A percentile compares a stretch with the other conserved stretches of the same genome.
Conservation (phyloP, 2,888 invertebrate genomes). For the Ormyrus rosae region DNA sequence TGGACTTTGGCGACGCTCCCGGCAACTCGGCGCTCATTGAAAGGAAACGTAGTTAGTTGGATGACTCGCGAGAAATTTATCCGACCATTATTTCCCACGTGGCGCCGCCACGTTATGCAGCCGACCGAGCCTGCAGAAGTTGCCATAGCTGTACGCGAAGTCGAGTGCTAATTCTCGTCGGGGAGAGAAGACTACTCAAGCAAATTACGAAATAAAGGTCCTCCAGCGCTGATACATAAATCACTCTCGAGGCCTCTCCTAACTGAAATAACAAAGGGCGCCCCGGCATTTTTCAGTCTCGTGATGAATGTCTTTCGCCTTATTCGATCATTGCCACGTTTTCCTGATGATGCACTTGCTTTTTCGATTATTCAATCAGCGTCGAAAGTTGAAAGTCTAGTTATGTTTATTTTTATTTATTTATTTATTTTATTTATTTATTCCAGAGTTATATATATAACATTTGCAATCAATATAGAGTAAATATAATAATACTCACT, state of each 20-base stretch:
- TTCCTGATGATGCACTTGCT: too few relatives aligned
- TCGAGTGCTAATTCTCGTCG: constrained; percentile 36
- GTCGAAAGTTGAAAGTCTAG: too few relatives aligned
- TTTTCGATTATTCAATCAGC: too few relatives aligned
- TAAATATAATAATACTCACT: too few relatives aligned
- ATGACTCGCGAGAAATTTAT: constrained; percentile 49
- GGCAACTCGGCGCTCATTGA: constrained; percentile 36
- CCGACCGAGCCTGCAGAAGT: constrained; percentile 35
- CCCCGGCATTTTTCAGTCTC: too few relatives aligned
- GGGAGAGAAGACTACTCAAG: constrained; percentile 31
- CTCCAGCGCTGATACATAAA: constrained; percentile 12
- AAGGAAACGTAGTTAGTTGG: constrained; percentile 44
- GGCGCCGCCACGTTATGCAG: constrained; percentile 29
- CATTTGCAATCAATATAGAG: too few relatives aligned
- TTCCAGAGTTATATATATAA: too few relatives aligned
- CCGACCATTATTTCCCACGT: constrained; percentile 54
- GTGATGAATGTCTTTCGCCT: too few relatives aligned
- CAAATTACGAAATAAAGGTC: constrained; percentile 42
- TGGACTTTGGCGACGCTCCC: background rate
- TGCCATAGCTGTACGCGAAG: constrained; percentile 17
- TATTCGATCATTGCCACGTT: too few relatives aligned
- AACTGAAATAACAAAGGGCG: background rate
- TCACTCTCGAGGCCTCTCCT: background rate
- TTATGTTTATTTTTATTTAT: too few relatives aligned
- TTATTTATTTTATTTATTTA: too few relatives aligned